phyloP scores from a whole-genome alignment of 1,140 invertebrate species.

The Drosophila triauraria region DNA sequence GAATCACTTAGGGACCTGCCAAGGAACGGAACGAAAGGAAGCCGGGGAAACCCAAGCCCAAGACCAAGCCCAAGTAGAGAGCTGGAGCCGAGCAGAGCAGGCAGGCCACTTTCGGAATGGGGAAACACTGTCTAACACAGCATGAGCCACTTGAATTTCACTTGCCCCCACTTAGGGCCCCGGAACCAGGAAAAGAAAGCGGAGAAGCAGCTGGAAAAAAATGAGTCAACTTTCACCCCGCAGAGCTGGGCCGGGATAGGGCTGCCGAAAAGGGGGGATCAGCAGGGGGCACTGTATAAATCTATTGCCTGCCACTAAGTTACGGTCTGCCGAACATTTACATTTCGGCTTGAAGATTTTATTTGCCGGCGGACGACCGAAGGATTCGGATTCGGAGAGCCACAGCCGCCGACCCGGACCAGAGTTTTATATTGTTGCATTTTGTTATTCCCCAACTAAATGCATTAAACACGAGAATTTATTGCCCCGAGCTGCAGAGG shows the following conservation, averaged over 20 bases:
- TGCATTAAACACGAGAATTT: conserved; percentile 82
- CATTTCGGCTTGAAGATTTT: conserved; percentile 71
- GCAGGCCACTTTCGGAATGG: conserved; percentile 58
- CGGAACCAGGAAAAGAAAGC: conserved; percentile 20
- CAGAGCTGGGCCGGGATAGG: not conserved
- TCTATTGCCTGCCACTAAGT: conserved; percentile 83
- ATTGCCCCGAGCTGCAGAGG: conserved; percentile 50
- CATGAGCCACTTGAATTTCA: conserved; percentile 78
- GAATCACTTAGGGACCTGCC: conserved; percentile 72
- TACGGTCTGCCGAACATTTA: conserved; percentile 83
- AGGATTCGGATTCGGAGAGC: conserved; percentile 29
- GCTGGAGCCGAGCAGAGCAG: conserved; percentile 10
- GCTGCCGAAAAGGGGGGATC: conserved; percentile 11
- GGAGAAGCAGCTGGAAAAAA: conserved; percentile 51
- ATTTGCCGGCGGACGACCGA: conserved; percentile 20
- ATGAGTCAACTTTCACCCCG: conserved; percentile 78
- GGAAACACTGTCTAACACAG: conserved; percentile 79
- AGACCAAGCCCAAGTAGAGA: conserved; percentile 18
- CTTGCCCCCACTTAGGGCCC: conserved; percentile 59
- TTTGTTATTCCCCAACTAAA: conserved; percentile 74
- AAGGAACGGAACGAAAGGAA: not conserved
- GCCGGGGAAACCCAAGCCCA: not conserved
- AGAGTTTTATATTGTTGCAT: conserved; percentile 65
- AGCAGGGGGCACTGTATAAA: conserved; percentile 59
- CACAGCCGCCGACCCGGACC: conserved; percentile 15